Conservation (phyloP, 2,888 invertebrate species). For the Ethmia dodecea region DNA sequence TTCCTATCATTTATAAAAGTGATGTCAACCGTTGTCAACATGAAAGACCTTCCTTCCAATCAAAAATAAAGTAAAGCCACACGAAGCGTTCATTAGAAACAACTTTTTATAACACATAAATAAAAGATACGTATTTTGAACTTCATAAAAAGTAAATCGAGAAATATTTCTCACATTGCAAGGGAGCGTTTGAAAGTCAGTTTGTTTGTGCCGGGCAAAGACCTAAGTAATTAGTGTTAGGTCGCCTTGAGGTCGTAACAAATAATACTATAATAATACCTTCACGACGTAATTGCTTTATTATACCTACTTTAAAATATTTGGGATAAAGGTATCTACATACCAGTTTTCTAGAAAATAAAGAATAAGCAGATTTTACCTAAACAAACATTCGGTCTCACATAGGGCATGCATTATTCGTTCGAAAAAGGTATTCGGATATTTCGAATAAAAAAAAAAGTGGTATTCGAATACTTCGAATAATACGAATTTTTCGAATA, state of each 20-base stretch:
- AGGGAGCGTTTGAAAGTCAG: constrained; percentile 67
- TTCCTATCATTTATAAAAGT: too few relatives aligned
- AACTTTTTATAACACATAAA: not conserved
- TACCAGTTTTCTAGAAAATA: too few relatives aligned
- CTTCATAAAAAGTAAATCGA: constrained; percentile 27
- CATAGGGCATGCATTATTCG: too few relatives aligned
- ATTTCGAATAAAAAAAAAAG: too few relatives aligned
- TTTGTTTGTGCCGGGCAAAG: constrained; percentile 50
- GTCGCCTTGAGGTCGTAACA: constrained; percentile 46
- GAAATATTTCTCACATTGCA: constrained; percentile 55
- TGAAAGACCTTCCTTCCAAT: too few relatives aligned
- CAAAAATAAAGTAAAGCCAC: too few relatives aligned
- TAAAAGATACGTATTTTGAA: constrained; percentile 1
- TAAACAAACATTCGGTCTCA: too few relatives aligned
- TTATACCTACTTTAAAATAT: not conserved
- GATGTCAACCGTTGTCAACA: too few relatives aligned
- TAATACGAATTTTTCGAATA: too few relatives aligned
- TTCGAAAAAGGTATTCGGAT: too few relatives aligned
- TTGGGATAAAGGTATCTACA: not conserved
- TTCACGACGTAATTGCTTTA: not conserved
- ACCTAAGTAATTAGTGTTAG: constrained; percentile 57
- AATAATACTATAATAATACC: constrained; percentile 14
- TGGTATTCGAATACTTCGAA: too few relatives aligned
- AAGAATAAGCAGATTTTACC: too few relatives aligned
- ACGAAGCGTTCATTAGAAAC: not conserved